Evolutionary conservation across 2,888 invertebrate species (phyloP).

Genomic region (Calliopum simillimum): DNA sequence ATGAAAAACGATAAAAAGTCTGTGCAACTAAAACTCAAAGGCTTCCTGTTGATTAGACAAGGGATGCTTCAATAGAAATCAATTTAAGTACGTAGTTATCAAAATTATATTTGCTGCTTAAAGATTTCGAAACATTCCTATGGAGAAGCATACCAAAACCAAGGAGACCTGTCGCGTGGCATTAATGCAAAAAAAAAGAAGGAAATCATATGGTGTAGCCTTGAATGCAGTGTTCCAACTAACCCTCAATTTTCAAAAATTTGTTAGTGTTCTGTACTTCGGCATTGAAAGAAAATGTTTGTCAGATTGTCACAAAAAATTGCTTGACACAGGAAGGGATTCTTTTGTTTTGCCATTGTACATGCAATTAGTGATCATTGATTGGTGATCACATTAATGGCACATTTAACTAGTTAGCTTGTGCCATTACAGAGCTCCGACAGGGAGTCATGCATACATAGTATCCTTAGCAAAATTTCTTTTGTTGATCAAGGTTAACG

Average conservation of each 20-base stretch:
- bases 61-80: too few species aligned
- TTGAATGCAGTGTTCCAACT: not conserved
- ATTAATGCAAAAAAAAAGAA: too few species aligned
- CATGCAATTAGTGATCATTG: slow-evolving; percentile 8
- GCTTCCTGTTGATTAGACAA: too few species aligned
- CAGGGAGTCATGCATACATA: too few species aligned
- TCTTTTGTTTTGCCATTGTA: not conserved
- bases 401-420: not conserved
- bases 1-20: too few species aligned
- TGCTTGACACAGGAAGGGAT: slow-evolving; percentile 7
- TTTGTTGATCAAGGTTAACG: slow-evolving; percentile 27
- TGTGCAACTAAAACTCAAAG: too few species aligned
- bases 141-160: too few species aligned
- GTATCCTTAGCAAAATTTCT: not conserved
- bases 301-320: slow-evolving; percentile 21
- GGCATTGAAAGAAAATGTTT: not conserved
- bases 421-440: not conserved
- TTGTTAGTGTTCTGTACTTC: slow-evolving; percentile 4
- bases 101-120: too few species aligned
- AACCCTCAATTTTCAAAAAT: not conserved
- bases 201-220: too few species aligned
- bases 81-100: too few species aligned
- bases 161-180: too few species aligned
- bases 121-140: too few species aligned
- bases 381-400: slow-evolving; percentile 33